Percentiles rank a stretch among this genome's conserved stretches.
Evolutionary conservation across 2,888 invertebrate species (phyloP).

Genomic region (Axea sp.): DNA sequence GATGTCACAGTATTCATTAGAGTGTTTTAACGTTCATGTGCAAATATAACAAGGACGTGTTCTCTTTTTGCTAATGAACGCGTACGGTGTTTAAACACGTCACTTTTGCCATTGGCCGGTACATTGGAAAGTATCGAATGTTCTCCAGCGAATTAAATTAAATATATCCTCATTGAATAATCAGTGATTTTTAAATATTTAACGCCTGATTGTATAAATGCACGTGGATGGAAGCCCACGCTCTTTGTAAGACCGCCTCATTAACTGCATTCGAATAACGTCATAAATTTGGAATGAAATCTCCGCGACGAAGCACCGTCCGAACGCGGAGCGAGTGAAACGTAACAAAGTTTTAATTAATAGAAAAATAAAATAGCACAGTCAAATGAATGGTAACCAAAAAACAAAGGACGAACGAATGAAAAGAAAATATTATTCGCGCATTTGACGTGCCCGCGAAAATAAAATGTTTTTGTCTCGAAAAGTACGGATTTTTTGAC

Average conservation of each 20-base stretch:
- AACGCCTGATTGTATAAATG: slow-evolving; percentile 6
- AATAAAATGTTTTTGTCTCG: slow-evolving; percentile 2
- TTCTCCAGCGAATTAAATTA: too few species aligned
- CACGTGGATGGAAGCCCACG: too few species aligned
- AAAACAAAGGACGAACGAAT: slow-evolving; percentile 15
- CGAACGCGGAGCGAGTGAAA: slow-evolving; percentile 12
- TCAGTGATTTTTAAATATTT: slow-evolving; percentile 10
- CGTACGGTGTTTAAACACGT: too few species aligned
- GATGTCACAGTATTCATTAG: background rate
- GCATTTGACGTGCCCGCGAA: slow-evolving; percentile 2
- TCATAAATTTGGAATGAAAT: slow-evolving; percentile 14
- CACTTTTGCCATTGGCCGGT: too few species aligned
- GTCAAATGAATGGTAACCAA: slow-evolving; percentile 11
- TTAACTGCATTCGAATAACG: slow-evolving; percentile 20
- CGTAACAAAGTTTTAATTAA: slow-evolving; percentile 27
- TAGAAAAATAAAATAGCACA: slow-evolving; percentile 20
- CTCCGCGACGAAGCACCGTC: background rate
- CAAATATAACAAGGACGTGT: too few species aligned
- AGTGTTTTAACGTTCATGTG: background rate
- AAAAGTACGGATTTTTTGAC: background rate
- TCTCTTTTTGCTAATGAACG: too few species aligned
- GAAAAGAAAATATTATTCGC: slow-evolving; percentile 14
- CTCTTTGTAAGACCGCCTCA: slow-evolving; percentile 7
- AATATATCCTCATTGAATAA: too few species aligned
- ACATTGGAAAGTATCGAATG: too few species aligned